Conservation (phyloP, 2,113 vertebrate species). For the Trogon melanurus region DNA sequence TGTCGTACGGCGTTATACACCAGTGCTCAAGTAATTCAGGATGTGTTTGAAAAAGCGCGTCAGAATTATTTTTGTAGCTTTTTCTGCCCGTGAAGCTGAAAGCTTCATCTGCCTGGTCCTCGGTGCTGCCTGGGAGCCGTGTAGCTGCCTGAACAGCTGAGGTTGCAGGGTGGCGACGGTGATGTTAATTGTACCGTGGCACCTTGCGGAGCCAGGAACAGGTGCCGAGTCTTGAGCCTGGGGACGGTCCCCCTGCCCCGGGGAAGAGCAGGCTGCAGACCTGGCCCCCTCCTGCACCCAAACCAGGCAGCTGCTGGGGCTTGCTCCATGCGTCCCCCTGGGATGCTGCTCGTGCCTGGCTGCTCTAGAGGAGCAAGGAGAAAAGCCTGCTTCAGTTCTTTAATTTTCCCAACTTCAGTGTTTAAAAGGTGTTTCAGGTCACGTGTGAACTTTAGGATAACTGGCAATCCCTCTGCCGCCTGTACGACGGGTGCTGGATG, state of each 20-base stretch:
- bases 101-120: rapidly evolving
- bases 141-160: neutral
- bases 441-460: neutral
- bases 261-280: neutral
- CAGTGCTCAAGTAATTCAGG: neutral
- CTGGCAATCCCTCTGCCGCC: neutral
- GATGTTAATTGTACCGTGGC: neutral
- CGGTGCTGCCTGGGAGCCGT: neutral
- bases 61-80: neutral
- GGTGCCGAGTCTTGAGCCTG: neutral
- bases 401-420: neutral
- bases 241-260: neutral
- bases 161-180: rapidly evolving
- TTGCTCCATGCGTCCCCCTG: rapidly evolving
- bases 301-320: neutral
- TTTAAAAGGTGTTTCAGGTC: neutral
- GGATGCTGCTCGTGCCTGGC: rapidly evolving
- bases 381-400: neutral
- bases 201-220: neutral
- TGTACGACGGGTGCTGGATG: neutral
- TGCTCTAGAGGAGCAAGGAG: neutral
- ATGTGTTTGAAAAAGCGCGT: neutral
- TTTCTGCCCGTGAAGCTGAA: neutral
- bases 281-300: rapidly evolving
- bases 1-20: neutral